Evolutionary conservation across 2,888 invertebrate genomes (phyloP), one percentile per base, ranked within the genome.

Genomic region (Erynnis tages): DNA sequence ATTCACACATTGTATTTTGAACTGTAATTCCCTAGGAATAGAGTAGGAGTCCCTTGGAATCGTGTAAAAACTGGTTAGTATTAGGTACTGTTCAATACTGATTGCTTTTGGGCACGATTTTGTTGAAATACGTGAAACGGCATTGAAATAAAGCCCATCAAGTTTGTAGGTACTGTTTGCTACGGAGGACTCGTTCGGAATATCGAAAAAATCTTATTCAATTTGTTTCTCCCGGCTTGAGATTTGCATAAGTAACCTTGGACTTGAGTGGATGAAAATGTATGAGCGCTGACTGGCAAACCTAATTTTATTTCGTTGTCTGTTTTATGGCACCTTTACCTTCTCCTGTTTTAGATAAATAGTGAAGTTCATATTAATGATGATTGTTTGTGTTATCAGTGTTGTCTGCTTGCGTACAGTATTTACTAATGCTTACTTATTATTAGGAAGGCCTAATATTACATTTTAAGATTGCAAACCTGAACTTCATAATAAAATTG

Each of bases 201-300:
- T 44, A 43, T 35, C 14, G 34, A 49, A 41, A 43, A 50, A 54
- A 54, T 43, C 44, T 53, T 52, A 56, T 54, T 54, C 54, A 54
- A 54, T 56, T 56, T 56, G 52, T 54, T 21, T 50, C 30, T 37
- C 53, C 34, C 41, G 43, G 29, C 17, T 32, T 16, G 23, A 40
- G 38, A 40, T 40, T 48, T 40, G 23, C 40, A 40, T 40, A 48
- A 48, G 17, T 4, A 32, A 32, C 48, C 40, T 32, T 40, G 40
- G 14, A 29, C 11, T 32, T 48, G 23, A 40, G 21, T 32, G 29
- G 16, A 48, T 40, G 14, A 29, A 30, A 40, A 48, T 30, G 16
- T 40, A 40, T 30, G 14, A 29, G 16, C 13, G 2, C 32, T 30
- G 11, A 1, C 32, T 6, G 30, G 4, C 6, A 30, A 30, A 30